Evolutionary conservation across 2,888 invertebrate species (phyloP).

Genomic region (Pseudolycoriella hygida): DNA sequence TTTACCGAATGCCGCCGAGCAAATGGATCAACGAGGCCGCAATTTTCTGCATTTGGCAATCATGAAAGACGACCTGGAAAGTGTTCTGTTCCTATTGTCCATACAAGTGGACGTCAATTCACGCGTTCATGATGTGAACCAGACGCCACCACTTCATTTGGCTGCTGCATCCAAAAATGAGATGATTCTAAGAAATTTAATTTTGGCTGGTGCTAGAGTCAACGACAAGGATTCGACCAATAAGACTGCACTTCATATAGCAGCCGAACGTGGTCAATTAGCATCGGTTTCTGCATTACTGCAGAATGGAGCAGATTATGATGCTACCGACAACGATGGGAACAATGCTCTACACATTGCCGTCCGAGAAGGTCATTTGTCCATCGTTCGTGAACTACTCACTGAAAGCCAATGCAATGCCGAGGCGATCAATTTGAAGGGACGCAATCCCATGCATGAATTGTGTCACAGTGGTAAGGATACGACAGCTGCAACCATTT

Average conservation of each 20-base stretch:
- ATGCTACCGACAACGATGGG: constrained; percentile 60
- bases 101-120: constrained; percentile 88
- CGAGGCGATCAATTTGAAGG: constrained; percentile 61
- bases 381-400: constrained; percentile 48
- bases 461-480: constrained; percentile 70
- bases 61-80: constrained; percentile 82
- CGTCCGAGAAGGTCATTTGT: constrained; percentile 55
- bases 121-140: constrained; percentile 69
- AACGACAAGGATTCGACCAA: constrained; percentile 56
- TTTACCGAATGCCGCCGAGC: constrained; percentile 87
- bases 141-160: constrained; percentile 78
- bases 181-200: constrained; percentile 56
- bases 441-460: constrained; percentile 81
- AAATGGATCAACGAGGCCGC: constrained; percentile 81
- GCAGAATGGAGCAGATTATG: constrained; percentile 52
- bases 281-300: constrained; percentile 27
- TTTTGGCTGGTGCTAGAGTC: constrained; percentile 77
- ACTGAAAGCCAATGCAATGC: constrained; percentile 72
- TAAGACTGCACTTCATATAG: constrained; percentile 79
- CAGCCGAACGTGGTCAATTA: constrained; percentile 60
- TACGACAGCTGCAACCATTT: constrained; percentile 61
- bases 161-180: constrained; percentile 72
- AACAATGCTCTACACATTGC: constrained; percentile 70
- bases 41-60: constrained; percentile 92
- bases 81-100: constrained; percentile 80